Conservation (phyloP, 2,113 vertebrate species). For the Theristicus caerulescens region DNA sequence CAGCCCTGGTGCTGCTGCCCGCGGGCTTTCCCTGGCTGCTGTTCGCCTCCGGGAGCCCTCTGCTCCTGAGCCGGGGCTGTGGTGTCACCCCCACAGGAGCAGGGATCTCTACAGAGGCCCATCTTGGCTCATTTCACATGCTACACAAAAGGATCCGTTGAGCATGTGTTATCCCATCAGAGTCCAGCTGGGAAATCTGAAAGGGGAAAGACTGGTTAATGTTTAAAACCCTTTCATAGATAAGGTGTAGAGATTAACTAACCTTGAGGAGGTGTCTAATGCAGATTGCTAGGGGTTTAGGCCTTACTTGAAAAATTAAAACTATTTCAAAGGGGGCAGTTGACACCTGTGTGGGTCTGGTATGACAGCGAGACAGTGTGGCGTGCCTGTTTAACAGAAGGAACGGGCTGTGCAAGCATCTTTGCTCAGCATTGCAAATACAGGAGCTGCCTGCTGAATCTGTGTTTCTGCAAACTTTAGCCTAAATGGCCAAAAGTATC, state of each 20-base stretch:
- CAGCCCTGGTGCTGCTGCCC: background rate
- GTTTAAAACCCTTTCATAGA: background rate
- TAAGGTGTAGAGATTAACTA: background rate
- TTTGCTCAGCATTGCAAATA: background rate
- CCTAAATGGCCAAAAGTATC: background rate
- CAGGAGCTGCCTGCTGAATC: background rate
- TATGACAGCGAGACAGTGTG: accelerated
- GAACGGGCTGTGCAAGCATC: background rate
- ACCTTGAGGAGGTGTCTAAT: background rate
- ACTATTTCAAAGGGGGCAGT: background rate
- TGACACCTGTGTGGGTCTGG: background rate
- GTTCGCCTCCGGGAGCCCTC: background rate
- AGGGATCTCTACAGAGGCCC: background rate
- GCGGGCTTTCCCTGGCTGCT: accelerated
- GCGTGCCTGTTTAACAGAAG: background rate
- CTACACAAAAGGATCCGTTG: accelerated
- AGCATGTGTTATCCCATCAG: accelerated
- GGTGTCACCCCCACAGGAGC: background rate
- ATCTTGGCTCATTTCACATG: background rate
- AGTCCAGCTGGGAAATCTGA: background rate
- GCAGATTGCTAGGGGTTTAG: background rate
- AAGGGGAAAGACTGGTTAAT: background rate
- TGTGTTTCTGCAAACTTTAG: background rate
- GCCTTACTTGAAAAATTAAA: background rate
- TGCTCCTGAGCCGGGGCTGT: background rate